phyloP scores from a whole-genome alignment of 2,888 invertebrate species.

The Argynnis bischoffii region DNA sequence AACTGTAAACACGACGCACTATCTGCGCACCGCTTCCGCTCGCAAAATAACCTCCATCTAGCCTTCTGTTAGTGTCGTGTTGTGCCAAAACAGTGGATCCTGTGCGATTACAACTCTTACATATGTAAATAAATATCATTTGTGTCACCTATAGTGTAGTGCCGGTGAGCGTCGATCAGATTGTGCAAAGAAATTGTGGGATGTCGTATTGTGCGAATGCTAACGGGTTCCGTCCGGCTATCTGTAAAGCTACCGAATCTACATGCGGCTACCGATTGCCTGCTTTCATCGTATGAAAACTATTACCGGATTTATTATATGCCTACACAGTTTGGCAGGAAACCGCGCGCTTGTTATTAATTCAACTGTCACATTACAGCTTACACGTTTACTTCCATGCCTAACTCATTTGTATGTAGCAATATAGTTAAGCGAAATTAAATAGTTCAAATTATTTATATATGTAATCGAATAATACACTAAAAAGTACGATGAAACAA shows the following conservation, averaged over 20 bases:
- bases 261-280: conserved; percentile 54
- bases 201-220: conserved; percentile 63
- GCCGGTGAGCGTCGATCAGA: conserved; percentile 63
- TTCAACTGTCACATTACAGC: conserved; percentile 19
- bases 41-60: conserved; percentile 70
- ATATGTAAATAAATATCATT: conserved; percentile 72
- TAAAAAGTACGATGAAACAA: too few relatives aligned
- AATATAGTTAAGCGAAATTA: not conserved
- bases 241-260: conserved; percentile 64
- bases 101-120: conserved; percentile 66
- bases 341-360: conserved; percentile 15
- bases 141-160: conserved; percentile 69
- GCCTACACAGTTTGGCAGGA: conserved; percentile 48
- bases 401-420: conserved; percentile 1
- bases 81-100: conserved; percentile 72
- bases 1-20: conserved; percentile 80
- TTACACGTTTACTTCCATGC: not conserved
- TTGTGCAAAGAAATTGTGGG: conserved; percentile 67
- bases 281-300: conserved; percentile 56
- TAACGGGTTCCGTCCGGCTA: conserved; percentile 64
- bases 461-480: too few relatives aligned
- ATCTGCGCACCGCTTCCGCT: conserved; percentile 72
- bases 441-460: too few relatives aligned
- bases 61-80: conserved; percentile 68
- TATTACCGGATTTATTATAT: conserved; percentile 53